Evolutionary conservation across 2,113 vertebrate species (phyloP).

Genomic region (Lontra canadensis): DNA sequence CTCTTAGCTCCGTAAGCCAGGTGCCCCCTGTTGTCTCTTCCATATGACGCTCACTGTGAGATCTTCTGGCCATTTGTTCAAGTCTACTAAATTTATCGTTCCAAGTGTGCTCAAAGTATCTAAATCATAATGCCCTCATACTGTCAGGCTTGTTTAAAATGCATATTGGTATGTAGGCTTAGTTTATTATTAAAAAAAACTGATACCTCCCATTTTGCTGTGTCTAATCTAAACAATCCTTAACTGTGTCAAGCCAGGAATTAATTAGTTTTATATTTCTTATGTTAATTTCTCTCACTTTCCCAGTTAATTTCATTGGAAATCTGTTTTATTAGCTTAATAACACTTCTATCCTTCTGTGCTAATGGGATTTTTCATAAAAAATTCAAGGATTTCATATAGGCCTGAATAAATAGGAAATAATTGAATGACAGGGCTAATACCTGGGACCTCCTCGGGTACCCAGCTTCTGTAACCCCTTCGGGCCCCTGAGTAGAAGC

Average conservation of each 20-base stretch:
- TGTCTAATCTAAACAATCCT: conserved; percentile 53
- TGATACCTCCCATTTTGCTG: conserved; percentile 51
- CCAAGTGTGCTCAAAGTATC: conserved; percentile 38
- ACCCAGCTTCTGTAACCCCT: background rate
- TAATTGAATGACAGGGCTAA: conserved; percentile 29
- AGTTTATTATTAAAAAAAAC: conserved; percentile 62
- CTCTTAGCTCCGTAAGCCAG: background rate
- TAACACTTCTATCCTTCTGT: conserved; percentile 49
- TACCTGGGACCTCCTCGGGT: background rate
- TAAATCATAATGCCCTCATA: conserved; percentile 73
- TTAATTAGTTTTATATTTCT: conserved; percentile 68
- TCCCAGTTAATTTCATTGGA: conserved; percentile 63
- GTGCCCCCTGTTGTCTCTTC: background rate
- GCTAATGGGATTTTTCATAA: conserved; percentile 56
- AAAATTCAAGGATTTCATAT: conserved; percentile 63
- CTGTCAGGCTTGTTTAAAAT: conserved; percentile 81
- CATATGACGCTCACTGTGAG: background rate
- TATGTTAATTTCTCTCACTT: conserved; percentile 60
- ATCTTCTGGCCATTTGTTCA: conserved; percentile 55
- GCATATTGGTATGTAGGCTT: conserved; percentile 70
- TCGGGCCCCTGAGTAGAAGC: background rate
- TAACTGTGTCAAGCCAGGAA: conserved; percentile 59
- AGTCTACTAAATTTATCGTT: conserved; percentile 66
- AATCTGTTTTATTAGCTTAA: conserved; percentile 65
- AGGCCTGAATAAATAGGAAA: conserved; percentile 50